phyloP scores from a whole-genome alignment of 2,797 vertebrate genomes.

The Orestias chungarensis region DNA sequence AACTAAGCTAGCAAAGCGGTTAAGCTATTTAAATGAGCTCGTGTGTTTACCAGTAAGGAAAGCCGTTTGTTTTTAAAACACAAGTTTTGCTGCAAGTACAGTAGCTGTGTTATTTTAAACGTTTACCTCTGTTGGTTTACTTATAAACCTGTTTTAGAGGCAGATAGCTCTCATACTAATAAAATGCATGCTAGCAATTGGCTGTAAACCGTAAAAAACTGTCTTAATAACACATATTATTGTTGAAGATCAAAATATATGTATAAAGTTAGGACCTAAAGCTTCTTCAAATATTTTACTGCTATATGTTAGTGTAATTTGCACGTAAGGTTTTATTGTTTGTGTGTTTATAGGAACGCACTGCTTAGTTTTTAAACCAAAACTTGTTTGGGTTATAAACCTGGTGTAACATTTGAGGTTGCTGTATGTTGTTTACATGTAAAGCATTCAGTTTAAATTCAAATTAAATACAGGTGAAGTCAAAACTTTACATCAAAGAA shows the following conservation, averaged over 20 bases:
- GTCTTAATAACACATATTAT: background rate
- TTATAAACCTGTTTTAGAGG: background rate
- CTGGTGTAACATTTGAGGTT: background rate
- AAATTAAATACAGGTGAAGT: too few relatives aligned
- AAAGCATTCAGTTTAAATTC: too few relatives aligned
- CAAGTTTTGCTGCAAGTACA: background rate
- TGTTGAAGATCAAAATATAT: background rate
- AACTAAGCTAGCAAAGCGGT: conserved; percentile 18
- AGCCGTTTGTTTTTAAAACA: background rate
- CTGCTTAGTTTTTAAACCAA: background rate
- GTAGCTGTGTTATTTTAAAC: background rate
- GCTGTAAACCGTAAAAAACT: background rate
- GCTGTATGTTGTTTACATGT: too few relatives aligned
- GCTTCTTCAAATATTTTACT: background rate
- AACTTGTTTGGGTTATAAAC: background rate
- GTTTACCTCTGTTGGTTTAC: background rate
- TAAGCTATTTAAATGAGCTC: background rate
- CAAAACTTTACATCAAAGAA: background rate
- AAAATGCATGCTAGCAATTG: background rate
- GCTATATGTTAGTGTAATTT: background rate
- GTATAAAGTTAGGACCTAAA: too few relatives aligned
- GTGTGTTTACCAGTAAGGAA: background rate
- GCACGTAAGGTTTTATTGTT: background rate
- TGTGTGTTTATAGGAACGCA: background rate
- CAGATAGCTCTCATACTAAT: background rate